These are phyloP conservation scores for Eupithecia exiguata DNA, from an alignment of 2,888 invertebrate species.

Conservation along the genomic window DNA sequence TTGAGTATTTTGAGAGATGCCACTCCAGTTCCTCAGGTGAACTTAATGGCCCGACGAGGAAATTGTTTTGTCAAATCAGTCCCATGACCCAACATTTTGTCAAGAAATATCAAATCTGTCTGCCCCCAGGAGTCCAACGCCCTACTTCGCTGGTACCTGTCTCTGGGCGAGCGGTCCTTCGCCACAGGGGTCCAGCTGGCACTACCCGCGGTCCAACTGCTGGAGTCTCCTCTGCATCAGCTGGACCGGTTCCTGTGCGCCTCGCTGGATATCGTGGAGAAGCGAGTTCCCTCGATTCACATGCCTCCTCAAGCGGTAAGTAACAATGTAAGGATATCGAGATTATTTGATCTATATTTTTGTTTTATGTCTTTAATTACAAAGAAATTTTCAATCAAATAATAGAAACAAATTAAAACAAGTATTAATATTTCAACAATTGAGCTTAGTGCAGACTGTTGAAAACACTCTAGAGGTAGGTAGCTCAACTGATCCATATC, in stretches of 20 bases:
- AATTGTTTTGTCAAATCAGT: too few relatives aligned
- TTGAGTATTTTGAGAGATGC: too few relatives aligned
- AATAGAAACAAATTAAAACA: too few relatives aligned
- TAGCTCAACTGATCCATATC: too few relatives aligned
- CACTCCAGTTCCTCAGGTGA: too few relatives aligned
- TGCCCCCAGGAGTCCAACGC: constrained; percentile 86
- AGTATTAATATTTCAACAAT: too few relatives aligned
- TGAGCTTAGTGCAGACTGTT: too few relatives aligned
- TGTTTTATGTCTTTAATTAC: too few relatives aligned
- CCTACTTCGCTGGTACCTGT: constrained; percentile 89
- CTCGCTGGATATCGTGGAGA: constrained; percentile 93
- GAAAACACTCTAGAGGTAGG: too few relatives aligned
- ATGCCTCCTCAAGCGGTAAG: constrained; percentile 93
- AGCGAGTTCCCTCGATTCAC: constrained; percentile 91
- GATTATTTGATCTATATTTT: not conserved
- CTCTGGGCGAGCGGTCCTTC: constrained; percentile 89
- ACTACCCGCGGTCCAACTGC: constrained; percentile 88
- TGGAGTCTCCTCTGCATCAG: constrained; percentile 88
- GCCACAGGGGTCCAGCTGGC: constrained; percentile 89
- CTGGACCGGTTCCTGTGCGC: constrained; percentile 91
- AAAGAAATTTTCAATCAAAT: too few relatives aligned
- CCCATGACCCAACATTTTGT: not conserved
- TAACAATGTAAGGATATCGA: constrained; percentile 36
- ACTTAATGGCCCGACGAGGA: too few relatives aligned
- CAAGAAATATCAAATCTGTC: constrained; percentile 5